Conservation (phyloP, 2,888 invertebrate species). For the Lasioglossum zephyrum region DNA sequence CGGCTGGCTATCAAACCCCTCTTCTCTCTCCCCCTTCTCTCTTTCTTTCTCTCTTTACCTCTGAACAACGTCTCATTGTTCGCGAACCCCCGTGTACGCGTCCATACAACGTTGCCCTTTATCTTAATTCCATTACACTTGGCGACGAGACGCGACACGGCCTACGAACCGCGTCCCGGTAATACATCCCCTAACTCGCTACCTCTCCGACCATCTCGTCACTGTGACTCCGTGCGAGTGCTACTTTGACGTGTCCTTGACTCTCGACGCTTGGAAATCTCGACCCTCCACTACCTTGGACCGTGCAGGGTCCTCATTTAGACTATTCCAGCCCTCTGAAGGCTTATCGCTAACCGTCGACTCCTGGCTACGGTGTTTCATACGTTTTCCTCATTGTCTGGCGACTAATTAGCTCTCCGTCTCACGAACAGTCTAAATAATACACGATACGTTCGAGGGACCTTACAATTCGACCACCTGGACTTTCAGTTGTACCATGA, state of each 20-base stretch:
- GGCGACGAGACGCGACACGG: slow-evolving; percentile 56
- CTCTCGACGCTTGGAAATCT: slow-evolving; percentile 43
- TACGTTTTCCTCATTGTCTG: slow-evolving; percentile 43
- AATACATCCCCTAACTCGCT: slow-evolving; percentile 43
- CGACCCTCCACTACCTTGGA: slow-evolving; percentile 18
- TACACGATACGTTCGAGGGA: neutral
- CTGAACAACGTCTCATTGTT: slow-evolving; percentile 62
- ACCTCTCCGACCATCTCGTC: slow-evolving; percentile 26
- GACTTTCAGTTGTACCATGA: neutral
- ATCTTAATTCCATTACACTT: slow-evolving; percentile 77
- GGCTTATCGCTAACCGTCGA: slow-evolving; percentile 30
- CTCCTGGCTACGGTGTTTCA: slow-evolving; percentile 35
- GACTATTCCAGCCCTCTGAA: slow-evolving; percentile 14
- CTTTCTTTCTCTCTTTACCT: neutral
- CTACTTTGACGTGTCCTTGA: slow-evolving; percentile 65
- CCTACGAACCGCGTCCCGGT: slow-evolving; percentile 32
- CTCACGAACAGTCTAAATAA: slow-evolving; percentile 9
- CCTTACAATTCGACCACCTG: slow-evolving; percentile 7
- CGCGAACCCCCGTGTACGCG: slow-evolving; percentile 34
- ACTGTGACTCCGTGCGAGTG: slow-evolving; percentile 55
- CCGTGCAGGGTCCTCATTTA: slow-evolving; percentile 38
- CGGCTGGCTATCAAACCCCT: neutral
- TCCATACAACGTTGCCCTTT: slow-evolving; percentile 61
- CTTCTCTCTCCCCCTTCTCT: neutral
- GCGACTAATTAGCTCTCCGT: slow-evolving; percentile 46